phyloP scores from a whole-genome alignment of 2,113 vertebrate species.

The Arvicanthis niloticus region DNA sequence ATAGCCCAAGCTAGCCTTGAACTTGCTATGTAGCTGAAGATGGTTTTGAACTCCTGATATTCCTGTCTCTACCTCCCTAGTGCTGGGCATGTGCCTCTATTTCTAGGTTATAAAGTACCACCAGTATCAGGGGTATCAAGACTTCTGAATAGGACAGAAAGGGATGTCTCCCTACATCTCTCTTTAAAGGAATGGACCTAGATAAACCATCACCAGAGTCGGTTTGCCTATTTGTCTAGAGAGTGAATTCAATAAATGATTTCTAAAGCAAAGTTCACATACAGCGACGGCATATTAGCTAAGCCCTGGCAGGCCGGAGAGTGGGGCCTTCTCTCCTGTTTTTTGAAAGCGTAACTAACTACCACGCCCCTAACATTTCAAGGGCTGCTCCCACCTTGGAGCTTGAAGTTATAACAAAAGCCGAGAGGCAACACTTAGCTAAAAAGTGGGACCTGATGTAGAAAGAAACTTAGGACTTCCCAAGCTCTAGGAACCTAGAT shows the following conservation, averaged over 20 bases:
- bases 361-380: neutral
- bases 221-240: neutral
- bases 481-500: neutral
- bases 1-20: neutral
- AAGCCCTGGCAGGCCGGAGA: neutral
- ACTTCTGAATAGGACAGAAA: neutral
- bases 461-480: neutral
- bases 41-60: neutral
- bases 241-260: neutral
- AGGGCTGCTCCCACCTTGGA: neutral
- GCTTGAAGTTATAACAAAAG: neutral
- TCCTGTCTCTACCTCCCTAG: neutral
- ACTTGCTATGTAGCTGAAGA: neutral
- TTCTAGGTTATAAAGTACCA: neutral
- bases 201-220: neutral
- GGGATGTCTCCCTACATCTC: neutral
- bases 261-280: neutral
- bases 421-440: neutral
- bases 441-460: neutral
- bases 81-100: neutral
- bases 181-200: neutral
- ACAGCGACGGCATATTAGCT: neutral
- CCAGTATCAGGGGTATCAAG: neutral
- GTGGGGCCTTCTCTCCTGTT: neutral
- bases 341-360: neutral